Percentiles rank a stretch among this genome's conserved stretches.
phyloP scores from a whole-genome alignment of 2,113 vertebrate genomes.

The Amblyopsis rosae region DNA sequence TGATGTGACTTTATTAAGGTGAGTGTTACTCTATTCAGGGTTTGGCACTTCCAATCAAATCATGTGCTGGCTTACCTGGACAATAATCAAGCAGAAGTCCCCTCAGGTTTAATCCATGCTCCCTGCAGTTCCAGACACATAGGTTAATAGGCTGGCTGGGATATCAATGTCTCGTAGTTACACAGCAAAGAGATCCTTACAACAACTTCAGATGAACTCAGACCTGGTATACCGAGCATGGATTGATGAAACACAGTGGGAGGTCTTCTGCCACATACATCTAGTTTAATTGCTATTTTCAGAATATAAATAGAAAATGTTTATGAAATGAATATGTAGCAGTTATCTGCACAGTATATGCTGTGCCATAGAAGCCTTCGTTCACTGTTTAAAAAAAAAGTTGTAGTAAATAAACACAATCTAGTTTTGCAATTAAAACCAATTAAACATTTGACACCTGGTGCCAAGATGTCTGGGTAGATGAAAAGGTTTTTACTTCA shows the following conservation, averaged over 20 bases:
- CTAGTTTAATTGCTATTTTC: background rate
- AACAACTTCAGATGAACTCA: background rate
- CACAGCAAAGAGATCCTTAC: slow-evolving; percentile 5
- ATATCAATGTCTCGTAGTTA: slow-evolving; percentile 10
- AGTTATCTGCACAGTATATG: background rate
- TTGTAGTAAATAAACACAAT: no score
- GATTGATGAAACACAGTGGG: background rate
- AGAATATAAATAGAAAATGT: background rate
- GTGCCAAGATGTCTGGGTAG: background rate
- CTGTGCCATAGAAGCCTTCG: no score
- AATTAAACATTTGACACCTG: background rate
- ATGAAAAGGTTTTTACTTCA: background rate
- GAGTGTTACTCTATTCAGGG: slow-evolving; percentile 16
- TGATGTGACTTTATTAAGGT: slow-evolving; percentile 16
- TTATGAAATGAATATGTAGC: background rate
- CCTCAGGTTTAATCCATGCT: slow-evolving; percentile 2
- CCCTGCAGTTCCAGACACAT: background rate
- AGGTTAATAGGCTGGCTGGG: slow-evolving; percentile 11
- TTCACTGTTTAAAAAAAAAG: no score
- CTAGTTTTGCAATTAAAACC: background rate
- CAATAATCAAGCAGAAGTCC: slow-evolving; percentile 10
- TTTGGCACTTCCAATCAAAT: slow-evolving; percentile 12
- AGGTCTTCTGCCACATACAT: background rate
- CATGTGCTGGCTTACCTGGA: background rate
- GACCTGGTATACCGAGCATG: background rate